Evolutionary conservation across 2,113 vertebrate species (phyloP).

Genomic region (Anser cygnoides): DNA sequence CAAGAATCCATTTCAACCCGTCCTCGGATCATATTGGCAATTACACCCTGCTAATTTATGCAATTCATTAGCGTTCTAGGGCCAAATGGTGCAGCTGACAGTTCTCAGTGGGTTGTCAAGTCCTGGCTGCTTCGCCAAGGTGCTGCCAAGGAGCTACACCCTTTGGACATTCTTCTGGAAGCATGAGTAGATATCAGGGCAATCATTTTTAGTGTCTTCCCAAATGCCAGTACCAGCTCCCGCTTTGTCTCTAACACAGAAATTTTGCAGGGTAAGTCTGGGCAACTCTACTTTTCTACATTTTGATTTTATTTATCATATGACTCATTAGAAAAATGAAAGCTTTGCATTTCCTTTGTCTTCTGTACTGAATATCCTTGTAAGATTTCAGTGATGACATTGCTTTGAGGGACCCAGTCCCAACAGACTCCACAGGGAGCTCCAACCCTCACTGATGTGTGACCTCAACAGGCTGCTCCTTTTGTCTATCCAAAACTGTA

Average conservation of each 20-base stretch:
- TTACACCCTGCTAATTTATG: constrained; percentile 35
- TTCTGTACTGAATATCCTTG: background rate
- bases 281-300: background rate
- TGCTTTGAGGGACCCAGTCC: background rate
- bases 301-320: background rate
- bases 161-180: background rate
- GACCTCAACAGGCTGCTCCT: background rate
- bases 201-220: background rate
- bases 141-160: background rate
- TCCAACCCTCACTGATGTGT: background rate
- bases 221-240: background rate
- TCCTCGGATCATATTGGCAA: constrained; percentile 3
- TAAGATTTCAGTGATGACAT: rapidly evolving
- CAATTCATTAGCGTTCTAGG: background rate
- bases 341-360: background rate
- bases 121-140: constrained; percentile 13
- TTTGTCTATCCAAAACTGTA: background rate
- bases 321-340: background rate
- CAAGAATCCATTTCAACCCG: constrained; percentile 20
- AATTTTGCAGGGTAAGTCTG: background rate
- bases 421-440: background rate
- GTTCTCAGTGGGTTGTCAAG: constrained; percentile 17
- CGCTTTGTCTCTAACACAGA: background rate
- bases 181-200: background rate
- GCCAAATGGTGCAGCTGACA: constrained; percentile 35